Evolutionary conservation across 2,113 vertebrate species (phyloP).

Genomic region (Mesitornis unicolor): DNA sequence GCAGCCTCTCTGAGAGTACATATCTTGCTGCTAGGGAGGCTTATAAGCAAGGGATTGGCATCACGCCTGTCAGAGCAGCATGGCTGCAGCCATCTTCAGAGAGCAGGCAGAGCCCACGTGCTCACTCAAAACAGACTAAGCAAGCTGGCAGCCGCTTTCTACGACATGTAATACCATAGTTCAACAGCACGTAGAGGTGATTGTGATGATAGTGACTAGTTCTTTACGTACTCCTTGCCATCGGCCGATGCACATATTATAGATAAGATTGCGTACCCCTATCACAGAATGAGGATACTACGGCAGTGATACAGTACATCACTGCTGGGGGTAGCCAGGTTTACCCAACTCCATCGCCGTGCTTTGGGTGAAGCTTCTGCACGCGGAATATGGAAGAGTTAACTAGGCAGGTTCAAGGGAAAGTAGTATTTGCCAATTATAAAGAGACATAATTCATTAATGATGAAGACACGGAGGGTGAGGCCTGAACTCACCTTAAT

Average conservation of each 20-base stretch:
- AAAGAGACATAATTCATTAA: neutral
- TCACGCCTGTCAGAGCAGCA: rapidly evolving
- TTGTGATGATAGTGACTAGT: neutral
- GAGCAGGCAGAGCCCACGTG: neutral
- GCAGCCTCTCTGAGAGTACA: neutral
- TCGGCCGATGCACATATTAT: rapidly evolving
- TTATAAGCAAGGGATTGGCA: neutral
- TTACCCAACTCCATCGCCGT: neutral
- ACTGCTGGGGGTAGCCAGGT: neutral
- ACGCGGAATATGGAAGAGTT: neutral
- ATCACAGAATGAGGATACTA: rapidly evolving
- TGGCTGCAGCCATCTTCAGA: neutral
- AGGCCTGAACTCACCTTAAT: neutral
- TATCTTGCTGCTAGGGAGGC: neutral
- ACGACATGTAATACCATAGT: rapidly evolving
- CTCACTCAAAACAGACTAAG: neutral
- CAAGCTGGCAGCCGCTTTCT: neutral
- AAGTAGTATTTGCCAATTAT: neutral
- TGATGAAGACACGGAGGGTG: neutral
- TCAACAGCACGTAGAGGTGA: rapidly evolving
- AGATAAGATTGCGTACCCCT: neutral
- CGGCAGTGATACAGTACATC: rapidly evolving
- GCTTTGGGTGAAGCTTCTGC: neutral
- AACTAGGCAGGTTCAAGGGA: neutral
- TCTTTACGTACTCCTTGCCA: neutral